Evolutionary conservation across 1,140 invertebrate species (phyloP).

Genomic region (Dendrolimus kikuchii): DNA sequence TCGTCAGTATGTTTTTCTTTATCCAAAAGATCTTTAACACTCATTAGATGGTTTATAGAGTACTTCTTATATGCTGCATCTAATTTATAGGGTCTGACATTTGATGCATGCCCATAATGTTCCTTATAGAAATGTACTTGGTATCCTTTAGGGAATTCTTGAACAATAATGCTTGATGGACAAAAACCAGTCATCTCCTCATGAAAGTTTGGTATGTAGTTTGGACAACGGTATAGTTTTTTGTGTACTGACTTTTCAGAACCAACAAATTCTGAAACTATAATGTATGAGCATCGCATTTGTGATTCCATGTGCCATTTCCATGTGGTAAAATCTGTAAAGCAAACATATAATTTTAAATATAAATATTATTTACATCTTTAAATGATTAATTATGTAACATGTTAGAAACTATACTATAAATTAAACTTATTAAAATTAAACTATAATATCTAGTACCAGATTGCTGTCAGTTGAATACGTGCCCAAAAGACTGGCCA

Average conservation of each 20-base stretch:
- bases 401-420: too few relatives aligned
- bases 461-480: too few relatives aligned
- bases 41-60: conserved; percentile 22
- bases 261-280: too few relatives aligned
- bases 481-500: too few relatives aligned
- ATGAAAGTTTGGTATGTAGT: background rate
- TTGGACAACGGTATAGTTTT: conserved; percentile 7
- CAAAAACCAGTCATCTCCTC: conserved; percentile 17
- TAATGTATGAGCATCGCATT: too few relatives aligned
- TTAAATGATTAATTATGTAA: too few relatives aligned
- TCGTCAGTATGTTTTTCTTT: conserved; percentile 5
- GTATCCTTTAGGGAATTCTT: conserved; percentile 35
- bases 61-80: conserved; percentile 29
- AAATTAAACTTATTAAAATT: too few relatives aligned
- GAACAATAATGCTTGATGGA: conserved; percentile 29
- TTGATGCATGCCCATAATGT: conserved; percentile 26
- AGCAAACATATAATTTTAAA: background rate
- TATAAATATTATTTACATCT: too few relatives aligned
- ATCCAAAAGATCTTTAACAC: conserved; percentile 11
- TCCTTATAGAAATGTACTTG: conserved; percentile 35
- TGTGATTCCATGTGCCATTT: conserved; percentile 5
- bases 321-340: conserved; percentile 45
- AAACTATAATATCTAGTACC: too few relatives aligned
- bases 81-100: conserved; percentile 12
- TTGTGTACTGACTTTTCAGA: background rate